Evolutionary conservation across 2,797 vertebrate species (phyloP).

Genomic region (Rhodeus uyekii): DNA sequence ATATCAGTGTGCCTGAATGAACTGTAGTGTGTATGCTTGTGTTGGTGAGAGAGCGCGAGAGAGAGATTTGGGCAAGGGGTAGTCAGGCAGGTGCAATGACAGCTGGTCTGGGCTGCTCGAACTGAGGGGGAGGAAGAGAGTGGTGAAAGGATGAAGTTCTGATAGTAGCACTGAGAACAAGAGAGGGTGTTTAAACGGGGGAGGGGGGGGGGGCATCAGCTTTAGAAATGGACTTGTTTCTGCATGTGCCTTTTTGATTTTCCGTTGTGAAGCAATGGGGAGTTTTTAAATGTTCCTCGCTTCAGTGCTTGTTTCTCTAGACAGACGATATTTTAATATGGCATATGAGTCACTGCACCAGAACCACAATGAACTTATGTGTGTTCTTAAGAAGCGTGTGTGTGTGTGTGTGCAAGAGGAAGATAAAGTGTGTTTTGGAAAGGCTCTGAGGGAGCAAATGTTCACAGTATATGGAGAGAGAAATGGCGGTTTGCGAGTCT

Average conservation of each 20-base stretch:
- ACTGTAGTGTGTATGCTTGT: constrained; percentile 53
- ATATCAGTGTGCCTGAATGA: constrained; percentile 49
- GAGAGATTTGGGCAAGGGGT: constrained; percentile 60
- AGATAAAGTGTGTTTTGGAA: constrained; percentile 27
- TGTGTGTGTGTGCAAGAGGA: constrained; percentile 32
- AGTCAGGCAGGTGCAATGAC: constrained; percentile 80
- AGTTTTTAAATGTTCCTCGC: constrained; percentile 23
- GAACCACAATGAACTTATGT: constrained; percentile 27
- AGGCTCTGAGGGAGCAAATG: constrained; percentile 15
- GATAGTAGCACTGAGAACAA: constrained; percentile 55
- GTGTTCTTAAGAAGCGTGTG: constrained; percentile 34
- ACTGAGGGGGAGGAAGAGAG: constrained; percentile 63
- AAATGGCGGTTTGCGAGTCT: neutral
- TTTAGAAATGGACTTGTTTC: constrained; percentile 1
- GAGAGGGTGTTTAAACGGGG: too few relatives aligned
- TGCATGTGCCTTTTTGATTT: constrained; percentile 13
- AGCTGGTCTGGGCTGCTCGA: constrained; percentile 77
- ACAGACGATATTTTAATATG: constrained; percentile 32
- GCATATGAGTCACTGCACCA: constrained; percentile 33
- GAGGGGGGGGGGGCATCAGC: too few relatives aligned
- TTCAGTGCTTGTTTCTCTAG: constrained; percentile 7
- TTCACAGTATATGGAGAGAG: constrained; percentile 16
- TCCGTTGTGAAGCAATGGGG: constrained; percentile 24
- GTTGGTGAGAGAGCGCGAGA: constrained; percentile 33
- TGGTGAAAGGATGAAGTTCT: constrained; percentile 19